phyloP scores from a whole-genome alignment of 1,140 invertebrate genomes.

The Brachionus calyciflorus region DNA sequence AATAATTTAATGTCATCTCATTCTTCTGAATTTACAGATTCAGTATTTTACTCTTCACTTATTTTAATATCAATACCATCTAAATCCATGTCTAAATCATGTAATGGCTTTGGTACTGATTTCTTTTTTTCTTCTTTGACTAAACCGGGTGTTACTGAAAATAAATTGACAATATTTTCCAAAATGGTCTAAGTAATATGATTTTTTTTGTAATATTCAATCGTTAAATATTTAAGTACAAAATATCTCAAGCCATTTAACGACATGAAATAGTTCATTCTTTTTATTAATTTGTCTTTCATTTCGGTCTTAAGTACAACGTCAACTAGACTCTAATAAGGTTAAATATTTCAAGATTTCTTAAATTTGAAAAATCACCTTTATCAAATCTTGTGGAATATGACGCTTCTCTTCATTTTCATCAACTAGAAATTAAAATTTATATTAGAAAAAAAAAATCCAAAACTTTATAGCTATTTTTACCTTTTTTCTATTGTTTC shows the following conservation, averaged over 20 bases:
- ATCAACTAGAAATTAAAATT: background rate
- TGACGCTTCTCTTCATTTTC: constrained; percentile 27
- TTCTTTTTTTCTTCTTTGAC: constrained; percentile 16
- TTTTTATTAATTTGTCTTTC: constrained; percentile 28
- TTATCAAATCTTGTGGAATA: background rate
- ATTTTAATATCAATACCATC: background rate
- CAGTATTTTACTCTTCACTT: too few species aligned
- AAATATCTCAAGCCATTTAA: constrained; percentile 2
- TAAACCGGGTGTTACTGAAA: background rate
- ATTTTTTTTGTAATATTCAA: constrained; percentile 32
- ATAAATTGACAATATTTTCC: constrained; percentile 27
- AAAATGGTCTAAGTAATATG: background rate
- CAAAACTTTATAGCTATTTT: background rate
- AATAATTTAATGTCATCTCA: background rate
- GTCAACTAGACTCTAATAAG: background rate
- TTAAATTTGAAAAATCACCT: background rate
- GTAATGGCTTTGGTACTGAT: background rate
- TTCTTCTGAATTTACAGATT: background rate
- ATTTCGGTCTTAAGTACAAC: background rate
- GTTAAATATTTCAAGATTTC: too few species aligned
- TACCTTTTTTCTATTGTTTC: background rate
- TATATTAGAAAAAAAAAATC: background rate
- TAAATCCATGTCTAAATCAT: background rate
- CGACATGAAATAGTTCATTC: background rate
- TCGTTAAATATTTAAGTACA: background rate